Conservation (phyloP, 2,113 vertebrate genomes). For the Camarhynchus parvulus region DNA sequence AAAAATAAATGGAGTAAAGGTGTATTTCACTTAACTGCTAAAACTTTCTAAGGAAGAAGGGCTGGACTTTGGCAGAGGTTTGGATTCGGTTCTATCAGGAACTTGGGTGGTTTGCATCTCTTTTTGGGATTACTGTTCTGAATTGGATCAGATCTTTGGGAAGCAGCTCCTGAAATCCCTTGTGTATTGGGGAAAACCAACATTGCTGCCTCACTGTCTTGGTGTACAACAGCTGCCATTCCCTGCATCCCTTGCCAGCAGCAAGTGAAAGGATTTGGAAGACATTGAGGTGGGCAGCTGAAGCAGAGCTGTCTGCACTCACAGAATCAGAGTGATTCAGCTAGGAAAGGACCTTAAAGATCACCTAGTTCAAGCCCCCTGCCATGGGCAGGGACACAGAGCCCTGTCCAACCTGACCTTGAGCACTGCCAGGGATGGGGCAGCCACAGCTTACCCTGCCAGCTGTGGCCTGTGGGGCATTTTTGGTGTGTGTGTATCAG, state of each 20-base stretch:
- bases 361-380: background rate
- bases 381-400: background rate
- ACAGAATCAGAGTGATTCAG: background rate
- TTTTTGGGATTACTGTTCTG: background rate
- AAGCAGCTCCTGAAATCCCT: background rate
- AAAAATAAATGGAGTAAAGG: background rate
- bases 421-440: background rate
- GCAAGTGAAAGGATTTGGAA: background rate
- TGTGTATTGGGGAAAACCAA: accelerated
- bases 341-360: background rate
- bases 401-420: background rate
- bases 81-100: accelerated
- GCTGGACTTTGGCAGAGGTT: background rate
- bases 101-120: background rate
- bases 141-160: background rate
- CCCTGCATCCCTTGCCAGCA: background rate
- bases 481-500: accelerated
- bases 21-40: background rate
- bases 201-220: accelerated
- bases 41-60: background rate
- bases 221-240: accelerated
- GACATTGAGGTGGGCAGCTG: background rate
- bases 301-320: background rate
- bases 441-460: background rate
- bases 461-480: accelerated